phyloP scores from a whole-genome alignment of 2,797 vertebrate genomes.

The Chaetophractus vellerosus region DNA sequence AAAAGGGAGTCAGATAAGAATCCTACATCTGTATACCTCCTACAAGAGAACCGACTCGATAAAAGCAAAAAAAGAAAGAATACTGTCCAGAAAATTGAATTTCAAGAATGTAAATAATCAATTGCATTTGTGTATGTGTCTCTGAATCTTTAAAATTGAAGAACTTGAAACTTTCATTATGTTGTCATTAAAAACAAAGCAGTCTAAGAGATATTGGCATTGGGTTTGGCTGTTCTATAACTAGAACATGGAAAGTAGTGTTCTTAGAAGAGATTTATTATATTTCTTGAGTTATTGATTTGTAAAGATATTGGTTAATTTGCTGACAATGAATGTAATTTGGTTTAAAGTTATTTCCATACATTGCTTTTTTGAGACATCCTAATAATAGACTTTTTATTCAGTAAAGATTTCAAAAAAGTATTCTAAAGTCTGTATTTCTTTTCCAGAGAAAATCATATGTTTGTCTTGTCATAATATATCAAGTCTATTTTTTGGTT shows the following conservation, averaged over 20 bases:
- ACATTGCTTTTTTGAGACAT: not conserved
- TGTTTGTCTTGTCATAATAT: slow-evolving; percentile 19
- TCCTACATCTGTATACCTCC: not conserved
- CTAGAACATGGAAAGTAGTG: not conserved
- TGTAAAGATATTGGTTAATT: slow-evolving; percentile 28
- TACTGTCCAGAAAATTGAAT: not conserved
- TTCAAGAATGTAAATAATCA: not conserved
- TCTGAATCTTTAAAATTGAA: slow-evolving; percentile 50
- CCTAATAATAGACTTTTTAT: slow-evolving; percentile 14
- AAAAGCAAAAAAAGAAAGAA: not conserved
- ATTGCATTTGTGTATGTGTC: not conserved
- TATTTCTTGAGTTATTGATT: slow-evolving; percentile 41
- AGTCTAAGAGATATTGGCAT: slow-evolving; percentile 2
- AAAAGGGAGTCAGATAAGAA: not conserved
- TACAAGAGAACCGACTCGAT: not conserved
- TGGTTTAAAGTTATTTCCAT: slow-evolving; percentile 30
- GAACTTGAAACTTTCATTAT: not conserved
- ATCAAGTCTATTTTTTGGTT: slow-evolving; percentile 6
- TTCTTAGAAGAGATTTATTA: not conserved
- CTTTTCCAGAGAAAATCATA: not conserved
- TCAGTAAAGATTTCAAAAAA: not conserved
- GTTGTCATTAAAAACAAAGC: slow-evolving; percentile 31
- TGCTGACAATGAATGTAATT: not conserved
- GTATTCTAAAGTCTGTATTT: not conserved
- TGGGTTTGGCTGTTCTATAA: slow-evolving; percentile 28